These are phyloP conservation scores for Chironomus striatipennis DNA, from an alignment of 1,140 invertebrate species.

Conservation along the genomic window DNA sequence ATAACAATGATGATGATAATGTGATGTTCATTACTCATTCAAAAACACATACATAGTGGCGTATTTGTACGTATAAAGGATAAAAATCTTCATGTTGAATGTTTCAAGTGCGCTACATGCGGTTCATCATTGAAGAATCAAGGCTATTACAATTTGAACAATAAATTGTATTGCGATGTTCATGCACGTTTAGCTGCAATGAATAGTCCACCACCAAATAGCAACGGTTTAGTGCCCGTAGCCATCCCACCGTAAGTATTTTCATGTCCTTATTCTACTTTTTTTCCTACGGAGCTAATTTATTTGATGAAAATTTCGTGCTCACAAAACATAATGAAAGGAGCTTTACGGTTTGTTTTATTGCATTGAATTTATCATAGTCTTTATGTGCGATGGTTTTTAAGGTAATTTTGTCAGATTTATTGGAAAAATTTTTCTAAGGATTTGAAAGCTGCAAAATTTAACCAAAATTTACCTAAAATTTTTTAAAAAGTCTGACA, in stretches of 20 bases:
- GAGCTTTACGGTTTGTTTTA: background rate
- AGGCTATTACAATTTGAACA: constrained; percentile 92
- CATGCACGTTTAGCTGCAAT: constrained; percentile 84
- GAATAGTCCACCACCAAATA: constrained; percentile 65
- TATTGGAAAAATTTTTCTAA: too few species aligned
- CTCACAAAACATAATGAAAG: background rate
- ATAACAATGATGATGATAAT: background rate
- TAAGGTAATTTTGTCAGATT: too few species aligned
- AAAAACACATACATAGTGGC: constrained; percentile 52
- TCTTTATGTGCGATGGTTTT: too few species aligned
- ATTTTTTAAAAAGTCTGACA: too few species aligned
- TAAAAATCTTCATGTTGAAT: constrained; percentile 91
- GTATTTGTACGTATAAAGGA: constrained; percentile 95
- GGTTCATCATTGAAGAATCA: constrained; percentile 91
- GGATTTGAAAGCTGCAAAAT: too few species aligned
- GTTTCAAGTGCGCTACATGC: constrained; percentile 94
- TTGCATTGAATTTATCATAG: background rate
- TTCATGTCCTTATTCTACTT: background rate
- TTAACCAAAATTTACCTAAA: too few species aligned
- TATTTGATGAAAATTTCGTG: background rate
- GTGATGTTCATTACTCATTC: constrained; percentile 20
- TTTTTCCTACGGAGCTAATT: constrained; percentile 3
- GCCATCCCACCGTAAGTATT: constrained; percentile 69
- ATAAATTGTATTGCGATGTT: constrained; percentile 93
- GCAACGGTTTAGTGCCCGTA: constrained; percentile 59